These are phyloP conservation scores for Eumerus sabulonum DNA, from an alignment of 2,888 invertebrate species.

Conservation along the genomic window DNA sequence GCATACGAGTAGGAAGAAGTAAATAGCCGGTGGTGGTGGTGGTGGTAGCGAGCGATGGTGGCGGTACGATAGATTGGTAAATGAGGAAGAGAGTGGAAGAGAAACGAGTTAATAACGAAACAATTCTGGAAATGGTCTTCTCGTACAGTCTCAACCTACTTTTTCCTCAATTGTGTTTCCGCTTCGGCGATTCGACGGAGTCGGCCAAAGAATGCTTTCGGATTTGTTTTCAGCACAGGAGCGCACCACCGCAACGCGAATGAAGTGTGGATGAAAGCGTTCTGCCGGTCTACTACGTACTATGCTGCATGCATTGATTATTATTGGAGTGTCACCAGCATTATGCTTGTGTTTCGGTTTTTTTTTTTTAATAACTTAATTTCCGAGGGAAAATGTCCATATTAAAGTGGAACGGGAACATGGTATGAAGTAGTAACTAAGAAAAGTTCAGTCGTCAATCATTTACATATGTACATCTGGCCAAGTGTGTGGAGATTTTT, in stretches of 20 bases:
- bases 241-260: constrained; percentile 33
- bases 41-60: no score
- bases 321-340: constrained; percentile 67
- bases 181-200: constrained; percentile 48
- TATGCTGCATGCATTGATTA: constrained; percentile 64
- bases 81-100: constrained; percentile 7
- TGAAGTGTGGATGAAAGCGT: constrained; percentile 23
- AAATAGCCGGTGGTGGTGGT: no score
- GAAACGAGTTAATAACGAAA: constrained; percentile 56
- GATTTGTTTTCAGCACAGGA: constrained; percentile 16
- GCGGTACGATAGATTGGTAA: constrained; percentile 20
- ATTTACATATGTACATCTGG: no score
- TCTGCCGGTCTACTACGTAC: no score
- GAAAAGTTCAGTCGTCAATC: constrained; percentile 4
- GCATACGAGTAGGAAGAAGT: constrained; percentile 1
- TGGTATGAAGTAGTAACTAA: constrained; percentile 37
- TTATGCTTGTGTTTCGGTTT: constrained; percentile 27
- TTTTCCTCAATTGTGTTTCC: constrained; percentile 61
- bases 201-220: constrained; percentile 53
- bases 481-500: no score
- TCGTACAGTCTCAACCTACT: constrained; percentile 65
- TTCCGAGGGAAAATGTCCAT: constrained; percentile 44
- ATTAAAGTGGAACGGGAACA: constrained; percentile 46
- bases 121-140: constrained; percentile 67
- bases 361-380: constrained; percentile 38